phyloP scores from a whole-genome alignment of 2,888 invertebrate species.

The Sinelater perroti region DNA sequence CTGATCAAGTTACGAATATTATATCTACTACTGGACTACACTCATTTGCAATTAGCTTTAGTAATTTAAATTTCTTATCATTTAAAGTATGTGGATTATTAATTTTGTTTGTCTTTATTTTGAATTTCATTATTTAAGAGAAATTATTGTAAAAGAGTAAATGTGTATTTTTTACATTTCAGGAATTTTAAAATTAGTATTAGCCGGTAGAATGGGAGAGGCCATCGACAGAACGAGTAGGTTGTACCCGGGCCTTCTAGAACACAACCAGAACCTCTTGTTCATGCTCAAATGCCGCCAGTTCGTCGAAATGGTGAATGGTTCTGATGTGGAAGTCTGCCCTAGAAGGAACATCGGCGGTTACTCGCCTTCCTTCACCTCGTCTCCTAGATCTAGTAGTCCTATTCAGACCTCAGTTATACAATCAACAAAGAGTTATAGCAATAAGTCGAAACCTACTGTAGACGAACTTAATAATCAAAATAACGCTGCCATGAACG shows the following conservation, averaged over 20 bases:
- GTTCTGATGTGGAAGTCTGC: constrained; percentile 78
- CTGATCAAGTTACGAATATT: too few relatives aligned
- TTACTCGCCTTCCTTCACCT: constrained; percentile 48
- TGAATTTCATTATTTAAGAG: too few relatives aligned
- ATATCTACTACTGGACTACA: too few relatives aligned
- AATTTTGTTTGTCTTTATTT: too few relatives aligned
- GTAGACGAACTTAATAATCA: constrained; percentile 53
- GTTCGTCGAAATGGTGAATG: constrained; percentile 98
- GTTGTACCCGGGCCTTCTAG: constrained; percentile 92
- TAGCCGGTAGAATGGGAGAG: constrained; percentile 93
- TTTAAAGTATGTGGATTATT: too few relatives aligned
- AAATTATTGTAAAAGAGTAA: too few relatives aligned
- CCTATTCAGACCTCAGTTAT: constrained; percentile 81
- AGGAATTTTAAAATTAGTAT: constrained; percentile 93
- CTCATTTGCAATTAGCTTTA: too few relatives aligned
- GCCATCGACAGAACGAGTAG: constrained; percentile 90
- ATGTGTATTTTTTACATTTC: too few relatives aligned
- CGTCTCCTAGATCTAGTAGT: constrained; percentile 61
- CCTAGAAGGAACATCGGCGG: constrained; percentile 52
- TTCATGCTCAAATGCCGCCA: constrained; percentile 98
- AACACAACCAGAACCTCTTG: constrained; percentile 87
- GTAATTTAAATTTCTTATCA: too few relatives aligned
- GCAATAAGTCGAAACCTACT: constrained; percentile 48
- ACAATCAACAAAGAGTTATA: constrained; percentile 74
- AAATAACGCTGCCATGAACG: constrained; percentile 62